Evolutionary conservation across 2,797 vertebrate genomes (phyloP), one percentile per base, ranked within the genome.

Genomic region (Galaxias olidus): DNA sequence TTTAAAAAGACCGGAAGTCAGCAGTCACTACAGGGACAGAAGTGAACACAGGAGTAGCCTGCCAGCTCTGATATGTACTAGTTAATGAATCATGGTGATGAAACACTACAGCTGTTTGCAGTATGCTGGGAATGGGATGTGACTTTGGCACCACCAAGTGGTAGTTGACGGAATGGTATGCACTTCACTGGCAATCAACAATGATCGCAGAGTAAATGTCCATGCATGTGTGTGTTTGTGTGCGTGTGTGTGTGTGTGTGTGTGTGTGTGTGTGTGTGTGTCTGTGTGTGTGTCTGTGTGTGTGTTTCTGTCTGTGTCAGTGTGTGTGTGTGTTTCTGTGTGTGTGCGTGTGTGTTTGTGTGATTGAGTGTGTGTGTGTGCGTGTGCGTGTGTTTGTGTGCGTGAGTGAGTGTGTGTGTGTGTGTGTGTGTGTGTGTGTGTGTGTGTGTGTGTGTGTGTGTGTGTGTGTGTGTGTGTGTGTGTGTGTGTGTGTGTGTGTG

Each of bases 391-490:
- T 41, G 54, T 40, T 18, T 40, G 55, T 11, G 41, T 2, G 3
- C 7, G 52, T 20, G 4, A 15, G 50, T 1, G 12, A 48, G 59
- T 4, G 40, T 18, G 11, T 11, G 40, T 70, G 14, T 4, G 1
- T 58, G 49, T 20, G 30, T 55, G 46, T 63, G 43, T 59, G 56
- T 63, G 59, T 53, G 45, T 51, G 17, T 69, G 63, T 57, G 18
- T 49, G 2, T 56, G 43, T 47, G 54, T 43, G 57, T 42, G 45
- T 51, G 43, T 42, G 54, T 78, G 30, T 9, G 48, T 49, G 40
- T 44, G 55, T 52, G 47, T 20, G 64, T 63, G 41, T 8, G 17
- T n/a, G 57, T 30, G 12, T 48, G 12, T n/a, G 19, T 47, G 59
- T 49, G 59, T 48, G 59, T 49, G 12, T 60, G 59, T 40, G 19